A percentile compares a stretch with the other conserved stretches of the same genome.
These are phyloP conservation scores for Kradibia gibbosae DNA, from an alignment of 1,140 invertebrate species.

Conservation along the genomic window DNA sequence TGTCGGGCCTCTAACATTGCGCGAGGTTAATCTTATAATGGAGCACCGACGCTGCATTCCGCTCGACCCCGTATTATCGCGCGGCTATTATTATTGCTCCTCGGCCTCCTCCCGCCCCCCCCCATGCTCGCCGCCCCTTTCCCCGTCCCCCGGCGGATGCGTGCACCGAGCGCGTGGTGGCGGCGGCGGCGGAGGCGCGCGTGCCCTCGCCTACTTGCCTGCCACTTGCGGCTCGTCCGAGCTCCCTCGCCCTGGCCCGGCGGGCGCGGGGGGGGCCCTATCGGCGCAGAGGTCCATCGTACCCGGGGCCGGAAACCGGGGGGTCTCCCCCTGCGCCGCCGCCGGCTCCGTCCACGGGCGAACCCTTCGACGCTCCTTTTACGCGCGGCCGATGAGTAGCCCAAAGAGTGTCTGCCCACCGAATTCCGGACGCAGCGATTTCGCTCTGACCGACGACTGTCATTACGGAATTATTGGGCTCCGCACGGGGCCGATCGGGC, in stretches of 20 bases:
- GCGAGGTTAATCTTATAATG: conserved; percentile 1
- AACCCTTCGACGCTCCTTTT: not conserved
- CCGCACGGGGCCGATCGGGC: not conserved
- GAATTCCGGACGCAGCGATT: conserved; percentile 7
- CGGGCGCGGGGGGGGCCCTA: not conserved
- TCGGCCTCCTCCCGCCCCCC: not conserved
- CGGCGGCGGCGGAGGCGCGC: not conserved
- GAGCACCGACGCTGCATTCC: not conserved
- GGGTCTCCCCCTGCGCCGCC: not conserved
- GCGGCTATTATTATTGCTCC: not conserved
- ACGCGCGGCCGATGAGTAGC: not conserved
- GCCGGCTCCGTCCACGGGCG: not conserved
- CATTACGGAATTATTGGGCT: not conserved
- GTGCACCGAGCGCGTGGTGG: conserved; percentile 19
- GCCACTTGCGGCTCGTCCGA: too few species aligned
- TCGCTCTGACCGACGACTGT: not conserved
- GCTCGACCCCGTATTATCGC: not conserved
- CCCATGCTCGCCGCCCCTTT: not conserved
- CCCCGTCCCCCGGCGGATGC: not conserved
- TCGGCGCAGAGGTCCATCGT: conserved; percentile 35
- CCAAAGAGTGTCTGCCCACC: not conserved
- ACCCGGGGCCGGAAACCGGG: conserved; percentile 36
- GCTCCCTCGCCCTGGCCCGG: too few species aligned
- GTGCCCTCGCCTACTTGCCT: not conserved
- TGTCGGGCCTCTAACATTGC: conserved; percentile 7